Evolutionary conservation across 2,797 vertebrate species (phyloP).

Genomic region (Enoplosus armatus): DNA sequence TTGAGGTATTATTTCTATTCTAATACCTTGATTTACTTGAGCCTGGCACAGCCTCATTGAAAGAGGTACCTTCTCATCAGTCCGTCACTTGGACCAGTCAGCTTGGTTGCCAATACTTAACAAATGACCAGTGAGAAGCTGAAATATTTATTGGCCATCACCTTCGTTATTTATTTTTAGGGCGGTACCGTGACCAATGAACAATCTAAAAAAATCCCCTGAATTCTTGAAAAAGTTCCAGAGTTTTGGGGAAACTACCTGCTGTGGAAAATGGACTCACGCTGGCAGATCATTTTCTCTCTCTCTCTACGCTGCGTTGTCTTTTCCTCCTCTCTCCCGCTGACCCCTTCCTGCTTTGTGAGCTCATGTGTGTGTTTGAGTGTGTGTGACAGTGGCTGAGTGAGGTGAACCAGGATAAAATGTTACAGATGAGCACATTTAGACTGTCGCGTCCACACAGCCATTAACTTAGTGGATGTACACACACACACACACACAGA

Average conservation of each 20-base stretch:
- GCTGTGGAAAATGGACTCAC: constrained; percentile 23
- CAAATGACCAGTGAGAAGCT: background rate
- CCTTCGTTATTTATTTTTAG: constrained; percentile 1
- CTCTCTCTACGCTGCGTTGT: background rate
- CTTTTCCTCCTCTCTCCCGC: background rate
- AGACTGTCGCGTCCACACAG: constrained; percentile 61
- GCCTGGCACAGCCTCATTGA: background rate
- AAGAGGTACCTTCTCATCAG: no score
- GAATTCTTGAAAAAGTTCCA: constrained; percentile 8
- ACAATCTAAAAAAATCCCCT: background rate
- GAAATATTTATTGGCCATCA: background rate
- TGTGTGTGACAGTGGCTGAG: constrained; percentile 54
- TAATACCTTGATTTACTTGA: background rate
- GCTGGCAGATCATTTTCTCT: constrained; percentile 23
- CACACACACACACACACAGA: constrained; percentile 39
- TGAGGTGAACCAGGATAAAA: constrained; percentile 81
- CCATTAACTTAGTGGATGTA: constrained; percentile 69
- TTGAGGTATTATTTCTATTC: background rate
- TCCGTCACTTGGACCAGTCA: background rate
- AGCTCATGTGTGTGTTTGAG: constrained; percentile 16
- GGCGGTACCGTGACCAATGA: background rate
- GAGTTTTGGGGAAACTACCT: constrained; percentile 14
- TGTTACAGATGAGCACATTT: constrained; percentile 80
- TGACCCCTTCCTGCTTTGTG: constrained; percentile 7
- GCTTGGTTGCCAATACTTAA: background rate